Conservation (phyloP, 2,888 invertebrate species). For the Harpalus rufipes region DNA sequence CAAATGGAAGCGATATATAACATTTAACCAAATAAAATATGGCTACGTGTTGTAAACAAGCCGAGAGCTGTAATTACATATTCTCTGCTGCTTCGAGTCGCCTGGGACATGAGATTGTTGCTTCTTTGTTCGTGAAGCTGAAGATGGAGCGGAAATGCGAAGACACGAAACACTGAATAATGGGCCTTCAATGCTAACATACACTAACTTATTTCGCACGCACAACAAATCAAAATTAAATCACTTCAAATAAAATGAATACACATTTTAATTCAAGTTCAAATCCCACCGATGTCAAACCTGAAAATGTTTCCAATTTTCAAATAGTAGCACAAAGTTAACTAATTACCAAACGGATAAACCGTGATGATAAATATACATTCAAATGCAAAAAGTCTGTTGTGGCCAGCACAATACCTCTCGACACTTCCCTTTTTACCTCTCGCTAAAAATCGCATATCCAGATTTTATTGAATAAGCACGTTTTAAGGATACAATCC, state of each 20-base stretch:
- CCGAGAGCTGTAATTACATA: conserved; percentile 26
- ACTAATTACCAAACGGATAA: too few species aligned
- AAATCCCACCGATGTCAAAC: too few species aligned
- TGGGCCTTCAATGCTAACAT: neutral
- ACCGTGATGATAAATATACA: too few species aligned
- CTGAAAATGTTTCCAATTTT: too few species aligned
- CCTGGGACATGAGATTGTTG: neutral
- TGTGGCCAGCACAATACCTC: too few species aligned
- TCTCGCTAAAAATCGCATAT: too few species aligned
- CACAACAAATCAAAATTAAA: neutral
- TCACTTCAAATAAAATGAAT: neutral
- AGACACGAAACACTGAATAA: neutral
- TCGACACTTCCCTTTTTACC: too few species aligned
- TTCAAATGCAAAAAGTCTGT: too few species aligned
- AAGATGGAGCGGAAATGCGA: neutral
- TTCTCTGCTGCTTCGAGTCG: neutral
- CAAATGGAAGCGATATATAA: conserved; percentile 57
- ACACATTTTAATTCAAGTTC: too few species aligned
- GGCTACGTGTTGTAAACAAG: conserved; percentile 42
- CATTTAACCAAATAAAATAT: conserved; percentile 54
- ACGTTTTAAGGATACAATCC: too few species aligned
- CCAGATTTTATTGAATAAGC: too few species aligned
- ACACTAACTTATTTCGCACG: neutral
- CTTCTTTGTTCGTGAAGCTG: neutral
- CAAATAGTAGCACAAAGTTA: too few species aligned